A percentile compares a stretch with the other conserved stretches of the same genome.
Evolutionary conservation across 2,797 vertebrate genomes (phyloP).

Genomic region (Galaxias olidus): DNA sequence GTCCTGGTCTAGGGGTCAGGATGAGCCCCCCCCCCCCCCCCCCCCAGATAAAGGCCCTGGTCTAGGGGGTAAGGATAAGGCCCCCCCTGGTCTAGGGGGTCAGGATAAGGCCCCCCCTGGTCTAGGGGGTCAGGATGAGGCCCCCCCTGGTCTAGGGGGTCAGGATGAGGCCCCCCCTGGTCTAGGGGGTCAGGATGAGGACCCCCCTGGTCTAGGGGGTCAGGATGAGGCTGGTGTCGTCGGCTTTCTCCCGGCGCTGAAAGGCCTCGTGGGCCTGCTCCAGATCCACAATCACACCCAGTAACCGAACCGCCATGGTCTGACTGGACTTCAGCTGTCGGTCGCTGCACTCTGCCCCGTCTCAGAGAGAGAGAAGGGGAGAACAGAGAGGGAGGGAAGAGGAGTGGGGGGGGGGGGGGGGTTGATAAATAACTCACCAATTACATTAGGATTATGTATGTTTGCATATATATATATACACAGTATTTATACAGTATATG

Average conservation of each 20-base stretch:
- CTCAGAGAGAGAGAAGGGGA: slow-evolving; percentile 27
- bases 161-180: slow-evolving; percentile 2
- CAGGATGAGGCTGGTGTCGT: slow-evolving; percentile 42
- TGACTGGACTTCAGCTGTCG: slow-evolving; percentile 47
- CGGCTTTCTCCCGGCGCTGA: slow-evolving; percentile 70
- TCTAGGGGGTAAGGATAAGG: too few species aligned
- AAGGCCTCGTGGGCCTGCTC: slow-evolving; percentile 81
- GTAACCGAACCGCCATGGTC: slow-evolving; percentile 59
- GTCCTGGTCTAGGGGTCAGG: too few species aligned
- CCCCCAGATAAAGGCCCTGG: background rate
- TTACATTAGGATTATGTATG: background rate
- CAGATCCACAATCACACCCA: slow-evolving; percentile 80
- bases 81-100: too few species aligned
- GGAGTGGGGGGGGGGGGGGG: background rate
- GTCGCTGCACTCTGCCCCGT: slow-evolving; percentile 53
- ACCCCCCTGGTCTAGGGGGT: too few species aligned
- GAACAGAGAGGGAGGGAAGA: background rate
- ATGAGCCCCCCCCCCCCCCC: background rate
- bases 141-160: too few species aligned
- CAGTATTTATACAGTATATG: too few species aligned
- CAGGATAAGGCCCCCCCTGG: too few species aligned
- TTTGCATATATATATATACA: background rate
- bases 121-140: too few species aligned
- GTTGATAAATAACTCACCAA: background rate
- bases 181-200: slow-evolving; percentile 70